phyloP scores from a whole-genome alignment of 2,113 vertebrate species.

The Anser cygnoides region DNA sequence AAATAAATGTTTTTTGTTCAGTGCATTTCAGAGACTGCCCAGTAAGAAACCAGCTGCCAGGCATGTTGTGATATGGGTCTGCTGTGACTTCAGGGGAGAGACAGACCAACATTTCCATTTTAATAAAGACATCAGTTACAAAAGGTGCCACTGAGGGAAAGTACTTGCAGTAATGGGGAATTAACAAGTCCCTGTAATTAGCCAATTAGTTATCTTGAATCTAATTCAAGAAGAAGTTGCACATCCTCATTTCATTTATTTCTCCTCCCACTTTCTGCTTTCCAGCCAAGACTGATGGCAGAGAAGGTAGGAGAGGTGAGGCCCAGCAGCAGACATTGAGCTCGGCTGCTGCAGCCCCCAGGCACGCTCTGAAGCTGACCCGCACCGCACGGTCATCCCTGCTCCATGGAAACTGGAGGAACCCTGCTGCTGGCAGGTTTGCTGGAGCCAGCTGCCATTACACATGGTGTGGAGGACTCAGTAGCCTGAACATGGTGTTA shows the following conservation, averaged over 20 bases:
- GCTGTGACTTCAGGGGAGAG: not conserved
- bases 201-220: not conserved
- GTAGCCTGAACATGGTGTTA: not conserved
- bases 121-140: not conserved
- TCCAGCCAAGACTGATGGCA: not conserved
- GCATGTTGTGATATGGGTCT: not conserved
- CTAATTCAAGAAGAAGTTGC: not conserved
- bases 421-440: not conserved
- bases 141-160: not conserved
- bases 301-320: not conserved
- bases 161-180: not conserved
- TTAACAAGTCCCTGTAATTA: slow-evolving; percentile 16
- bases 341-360: not conserved
- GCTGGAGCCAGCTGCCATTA: not conserved
- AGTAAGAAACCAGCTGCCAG: not conserved
- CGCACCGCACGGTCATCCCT: rapidly evolving
- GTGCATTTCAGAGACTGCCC: not conserved
- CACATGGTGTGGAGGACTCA: not conserved
- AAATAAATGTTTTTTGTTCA: not conserved
- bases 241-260: not conserved
- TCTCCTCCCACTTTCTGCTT: not conserved
- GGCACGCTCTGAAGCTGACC: not conserved
- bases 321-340: not conserved
- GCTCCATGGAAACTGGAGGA: not conserved
- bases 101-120: not conserved